Conservation (phyloP, 2,797 vertebrate species). For the Tinamus major region DNA sequence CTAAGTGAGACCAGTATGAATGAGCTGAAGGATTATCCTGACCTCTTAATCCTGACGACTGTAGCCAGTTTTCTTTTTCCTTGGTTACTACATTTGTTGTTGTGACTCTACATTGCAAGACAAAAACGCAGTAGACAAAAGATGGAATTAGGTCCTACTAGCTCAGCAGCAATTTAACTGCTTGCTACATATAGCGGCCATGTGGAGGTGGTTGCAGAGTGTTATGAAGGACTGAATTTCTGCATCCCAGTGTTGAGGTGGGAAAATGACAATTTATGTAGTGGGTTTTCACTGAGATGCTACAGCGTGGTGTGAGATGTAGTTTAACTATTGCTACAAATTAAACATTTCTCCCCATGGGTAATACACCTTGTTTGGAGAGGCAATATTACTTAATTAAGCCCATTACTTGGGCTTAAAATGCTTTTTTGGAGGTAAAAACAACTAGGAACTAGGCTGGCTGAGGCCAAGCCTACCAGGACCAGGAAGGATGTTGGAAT, state of each 20-base stretch:
- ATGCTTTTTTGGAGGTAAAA: neutral
- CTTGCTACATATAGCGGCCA: neutral
- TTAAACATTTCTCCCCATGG: neutral
- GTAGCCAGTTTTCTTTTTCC: conserved; percentile 2
- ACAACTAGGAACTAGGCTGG: neutral
- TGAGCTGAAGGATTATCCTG: neutral
- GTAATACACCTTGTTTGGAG: neutral
- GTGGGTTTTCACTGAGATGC: neutral
- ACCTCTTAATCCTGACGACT: neutral
- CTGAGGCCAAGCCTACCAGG: neutral
- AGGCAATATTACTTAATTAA: neutral
- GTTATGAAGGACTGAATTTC: neutral
- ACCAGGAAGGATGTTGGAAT: neutral
- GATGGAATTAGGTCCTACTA: neutral
- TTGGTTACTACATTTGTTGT: conserved; percentile 23
- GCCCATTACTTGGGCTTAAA: neutral
- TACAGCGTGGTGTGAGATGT: neutral
- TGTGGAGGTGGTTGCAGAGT: neutral
- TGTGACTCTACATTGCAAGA: neutral
- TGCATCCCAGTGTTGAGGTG: neutral
- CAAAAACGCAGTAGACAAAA: neutral
- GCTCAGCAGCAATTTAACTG: neutral
- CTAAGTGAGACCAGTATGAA: neutral
- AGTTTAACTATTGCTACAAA: neutral
- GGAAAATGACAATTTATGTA: neutral